Evolutionary conservation across 1,140 invertebrate genomes (phyloP), one percentile per base, ranked within the genome.

Genomic region (Pararge aegeria): DNA sequence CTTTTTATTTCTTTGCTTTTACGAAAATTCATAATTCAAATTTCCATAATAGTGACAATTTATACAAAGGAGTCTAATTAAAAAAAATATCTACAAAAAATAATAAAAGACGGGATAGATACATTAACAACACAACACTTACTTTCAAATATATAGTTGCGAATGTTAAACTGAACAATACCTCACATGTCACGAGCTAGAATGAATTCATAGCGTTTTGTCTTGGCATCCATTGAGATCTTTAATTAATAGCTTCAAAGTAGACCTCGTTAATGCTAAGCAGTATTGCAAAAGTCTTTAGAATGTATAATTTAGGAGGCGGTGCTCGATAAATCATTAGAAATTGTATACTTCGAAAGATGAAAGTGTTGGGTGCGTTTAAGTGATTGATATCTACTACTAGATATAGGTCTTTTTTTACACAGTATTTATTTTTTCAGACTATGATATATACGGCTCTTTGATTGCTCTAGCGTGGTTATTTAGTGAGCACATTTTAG

Each of bases 81-180:
- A n/a, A n/a, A n/a, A n/a, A n/a, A 24, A 24, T 24, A 24, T 24
- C 24, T 24, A 24, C 24, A 24, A 24, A 24, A 24, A 4, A 24
- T 4, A 24, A 24, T 24, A 24, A 24, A 7, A 7, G 1, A 30
- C 1, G 29, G 4, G 37, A 5, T 15, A 15, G 38, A 42, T 16
- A 18, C 13, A 42, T 12, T 12, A 42, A 38, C 9, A 42, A 15
- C 13, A 3, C 38, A 42, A 15, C 16, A 42, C 7, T 34, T 12
- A 34, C 30, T 42, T 42, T 42, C 13, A 2, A 42, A 12, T 4
- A 7, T 5, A 42, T 42, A 42, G 6, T 42, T 9, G 1, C 3
- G 18, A 20, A 13, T 59, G 58, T 51, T 40, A 68, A 50, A 61
- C 18, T 27, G 55, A 77, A 81, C 76, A 73, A 76, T 80, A 66